phyloP scores from a whole-genome alignment of 2,797 vertebrate species.

The Xenopus petersii region DNA sequence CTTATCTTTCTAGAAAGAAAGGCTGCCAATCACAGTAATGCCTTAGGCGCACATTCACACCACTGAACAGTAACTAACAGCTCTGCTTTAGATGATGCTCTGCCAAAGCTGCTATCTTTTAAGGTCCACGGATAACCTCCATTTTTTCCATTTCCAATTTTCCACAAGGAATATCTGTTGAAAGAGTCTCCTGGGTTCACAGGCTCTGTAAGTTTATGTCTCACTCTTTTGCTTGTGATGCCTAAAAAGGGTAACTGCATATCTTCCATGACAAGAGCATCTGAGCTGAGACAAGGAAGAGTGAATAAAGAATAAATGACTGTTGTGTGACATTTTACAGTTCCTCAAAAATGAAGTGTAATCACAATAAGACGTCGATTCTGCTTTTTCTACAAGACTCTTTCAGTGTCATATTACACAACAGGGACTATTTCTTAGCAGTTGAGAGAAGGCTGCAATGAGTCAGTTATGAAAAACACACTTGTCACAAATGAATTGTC shows the following conservation, averaged over 20 bases:
- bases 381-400: slow-evolving; percentile 9
- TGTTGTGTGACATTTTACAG: slow-evolving; percentile 34
- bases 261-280: slow-evolving; percentile 32
- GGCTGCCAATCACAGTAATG: too few relatives aligned
- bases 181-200: neutral
- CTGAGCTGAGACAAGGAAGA: slow-evolving; percentile 16
- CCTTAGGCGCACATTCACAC: too few relatives aligned
- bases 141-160: slow-evolving; percentile 14
- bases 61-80: too few relatives aligned
- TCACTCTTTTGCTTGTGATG: slow-evolving; percentile 19
- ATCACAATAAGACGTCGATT: slow-evolving; percentile 30
- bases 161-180: slow-evolving; percentile 8
- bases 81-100: too few relatives aligned
- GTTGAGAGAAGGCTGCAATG: slow-evolving; percentile 16
- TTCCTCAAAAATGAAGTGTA: slow-evolving; percentile 27
- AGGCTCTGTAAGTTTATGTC: slow-evolving; percentile 16
- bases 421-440: slow-evolving; percentile 22
- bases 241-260: slow-evolving; percentile 16
- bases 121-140: slow-evolving; percentile 3
- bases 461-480: slow-evolving; percentile 31
- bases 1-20: too few relatives aligned
- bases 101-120: neutral
- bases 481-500: slow-evolving; percentile 34
- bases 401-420: slow-evolving; percentile 35
- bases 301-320: slow-evolving; percentile 32